These are phyloP conservation scores for Caenorhabditis sp. DNA, from an alignment of 2,888 invertebrate species.

Conservation along the genomic window DNA sequence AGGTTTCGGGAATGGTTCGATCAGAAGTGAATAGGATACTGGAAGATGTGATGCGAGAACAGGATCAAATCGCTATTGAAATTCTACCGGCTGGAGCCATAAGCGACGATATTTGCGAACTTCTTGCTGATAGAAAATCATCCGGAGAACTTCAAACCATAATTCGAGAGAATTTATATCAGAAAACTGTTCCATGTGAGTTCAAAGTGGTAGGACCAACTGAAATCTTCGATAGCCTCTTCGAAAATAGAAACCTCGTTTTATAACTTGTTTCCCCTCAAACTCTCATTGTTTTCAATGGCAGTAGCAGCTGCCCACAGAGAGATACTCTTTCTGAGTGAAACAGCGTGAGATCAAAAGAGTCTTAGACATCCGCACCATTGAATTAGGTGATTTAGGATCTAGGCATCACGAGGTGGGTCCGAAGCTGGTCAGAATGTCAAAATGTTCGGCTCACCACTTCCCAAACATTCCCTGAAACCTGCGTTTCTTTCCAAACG, in stretches of 20 bases:
- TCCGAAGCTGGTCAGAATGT: conserved; percentile 30
- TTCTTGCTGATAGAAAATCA: conserved; percentile 74
- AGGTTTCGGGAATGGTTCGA: conserved; percentile 70
- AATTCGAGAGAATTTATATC: conserved; percentile 87
- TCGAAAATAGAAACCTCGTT: background rate
- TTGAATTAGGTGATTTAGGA: conserved; percentile 62
- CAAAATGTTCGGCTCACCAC: conserved; percentile 46
- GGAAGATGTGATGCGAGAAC: conserved; percentile 64
- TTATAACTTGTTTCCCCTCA: conserved; percentile 24
- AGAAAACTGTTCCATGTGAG: conserved; percentile 86
- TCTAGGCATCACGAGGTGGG: conserved; percentile 43
- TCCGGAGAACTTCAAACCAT: conserved; percentile 86
- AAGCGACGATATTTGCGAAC: conserved; percentile 75
- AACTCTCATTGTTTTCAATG: conserved; percentile 49
- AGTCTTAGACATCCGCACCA: conserved; percentile 42
- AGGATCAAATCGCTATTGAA: conserved; percentile 73
- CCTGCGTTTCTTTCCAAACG: conserved; percentile 60
- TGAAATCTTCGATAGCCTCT: no score
- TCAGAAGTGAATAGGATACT: conserved; percentile 68
- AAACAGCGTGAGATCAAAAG: conserved; percentile 42
- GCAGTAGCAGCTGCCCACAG: conserved; percentile 50
- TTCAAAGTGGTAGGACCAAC: conserved; percentile 10
- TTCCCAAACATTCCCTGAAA: conserved; percentile 48
- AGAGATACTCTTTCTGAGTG: conserved; percentile 7
- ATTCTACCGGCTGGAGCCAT: conserved; percentile 72